Percentiles rank a stretch among this genome's conserved stretches.
These are phyloP conservation scores for Crotophaga sulcirostris DNA, from an alignment of 2,113 vertebrate species.

Conservation along the genomic window DNA sequence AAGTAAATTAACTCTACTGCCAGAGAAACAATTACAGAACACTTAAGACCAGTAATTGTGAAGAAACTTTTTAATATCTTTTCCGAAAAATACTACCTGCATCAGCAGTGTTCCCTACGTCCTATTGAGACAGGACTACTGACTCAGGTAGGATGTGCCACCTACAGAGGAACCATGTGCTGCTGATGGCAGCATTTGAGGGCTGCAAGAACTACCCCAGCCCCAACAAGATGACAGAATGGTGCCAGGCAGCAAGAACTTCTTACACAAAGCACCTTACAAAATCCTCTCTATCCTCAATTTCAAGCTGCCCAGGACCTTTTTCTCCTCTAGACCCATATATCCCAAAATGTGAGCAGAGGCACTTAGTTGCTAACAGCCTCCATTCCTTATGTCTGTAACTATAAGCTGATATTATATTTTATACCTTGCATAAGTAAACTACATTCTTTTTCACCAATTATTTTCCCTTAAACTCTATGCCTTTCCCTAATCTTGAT, in stretches of 20 bases:
- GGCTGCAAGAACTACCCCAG: not conserved
- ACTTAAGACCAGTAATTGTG: conserved; percentile 8
- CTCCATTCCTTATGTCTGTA: not conserved
- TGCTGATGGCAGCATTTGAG: not conserved
- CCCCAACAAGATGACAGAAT: rapidly evolving
- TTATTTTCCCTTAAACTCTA: not conserved
- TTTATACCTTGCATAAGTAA: not conserved
- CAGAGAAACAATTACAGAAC: not conserved
- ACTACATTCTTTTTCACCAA: not conserved
- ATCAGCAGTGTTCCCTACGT: not conserved
- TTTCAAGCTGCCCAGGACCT: not conserved
- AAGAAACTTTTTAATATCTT: conserved; percentile 2
- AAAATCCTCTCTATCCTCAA: not conserved
- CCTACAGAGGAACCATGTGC: not conserved
- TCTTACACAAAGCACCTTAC: not conserved
- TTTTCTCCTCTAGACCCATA: not conserved
- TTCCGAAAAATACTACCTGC: not conserved
- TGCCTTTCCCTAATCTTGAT: not conserved
- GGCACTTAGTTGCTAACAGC: not conserved
- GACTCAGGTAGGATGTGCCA: not conserved
- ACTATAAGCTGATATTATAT: not conserved
- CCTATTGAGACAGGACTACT: not conserved
- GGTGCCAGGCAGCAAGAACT: not conserved
- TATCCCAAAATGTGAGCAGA: not conserved
- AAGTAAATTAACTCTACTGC: not conserved